Evolutionary conservation across 1,140 invertebrate genomes (phyloP).

Genomic region (Drosophila pseudoananassae): DNA sequence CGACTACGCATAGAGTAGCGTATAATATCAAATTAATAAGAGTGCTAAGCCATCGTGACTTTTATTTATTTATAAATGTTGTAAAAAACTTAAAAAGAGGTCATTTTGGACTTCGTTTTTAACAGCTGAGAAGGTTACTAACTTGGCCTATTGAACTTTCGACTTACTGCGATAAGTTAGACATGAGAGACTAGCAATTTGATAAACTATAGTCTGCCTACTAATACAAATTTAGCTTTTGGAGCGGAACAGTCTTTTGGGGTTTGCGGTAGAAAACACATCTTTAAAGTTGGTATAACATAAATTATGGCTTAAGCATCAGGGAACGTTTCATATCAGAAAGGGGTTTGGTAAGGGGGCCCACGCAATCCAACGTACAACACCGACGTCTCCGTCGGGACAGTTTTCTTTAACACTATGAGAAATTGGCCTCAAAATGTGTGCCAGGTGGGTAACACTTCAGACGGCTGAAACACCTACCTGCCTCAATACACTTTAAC

Average conservation of each 20-base stretch:
- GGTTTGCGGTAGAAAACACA: not conserved
- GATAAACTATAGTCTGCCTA: not conserved
- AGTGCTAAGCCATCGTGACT: too few relatives aligned
- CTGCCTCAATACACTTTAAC: not conserved
- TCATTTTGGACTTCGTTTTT: too few relatives aligned
- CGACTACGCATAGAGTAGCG: too few relatives aligned
- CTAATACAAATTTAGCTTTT: not conserved
- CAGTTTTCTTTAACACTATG: slow-evolving; percentile 48
- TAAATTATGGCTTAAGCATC: slow-evolving; percentile 1
- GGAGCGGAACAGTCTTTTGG: not conserved
- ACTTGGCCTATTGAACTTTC: not conserved
- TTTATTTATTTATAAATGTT: too few relatives aligned
- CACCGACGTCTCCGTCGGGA: slow-evolving; percentile 40
- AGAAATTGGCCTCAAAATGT: slow-evolving; percentile 53
- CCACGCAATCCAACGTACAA: slow-evolving; percentile 36
- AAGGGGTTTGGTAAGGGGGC: slow-evolving; percentile 58
- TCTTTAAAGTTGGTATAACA: not conserved
- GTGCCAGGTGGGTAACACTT: slow-evolving; percentile 34
- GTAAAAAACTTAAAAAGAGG: too few relatives aligned
- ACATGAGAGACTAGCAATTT: not conserved
- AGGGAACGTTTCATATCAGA: slow-evolving; percentile 11
- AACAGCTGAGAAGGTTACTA: too few relatives aligned
- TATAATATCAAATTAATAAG: too few relatives aligned
- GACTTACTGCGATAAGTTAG: not conserved
- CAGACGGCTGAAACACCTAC: not conserved